phyloP scores from a whole-genome alignment of 2,113 vertebrate genomes.

The Pseudopipra pipra region DNA sequence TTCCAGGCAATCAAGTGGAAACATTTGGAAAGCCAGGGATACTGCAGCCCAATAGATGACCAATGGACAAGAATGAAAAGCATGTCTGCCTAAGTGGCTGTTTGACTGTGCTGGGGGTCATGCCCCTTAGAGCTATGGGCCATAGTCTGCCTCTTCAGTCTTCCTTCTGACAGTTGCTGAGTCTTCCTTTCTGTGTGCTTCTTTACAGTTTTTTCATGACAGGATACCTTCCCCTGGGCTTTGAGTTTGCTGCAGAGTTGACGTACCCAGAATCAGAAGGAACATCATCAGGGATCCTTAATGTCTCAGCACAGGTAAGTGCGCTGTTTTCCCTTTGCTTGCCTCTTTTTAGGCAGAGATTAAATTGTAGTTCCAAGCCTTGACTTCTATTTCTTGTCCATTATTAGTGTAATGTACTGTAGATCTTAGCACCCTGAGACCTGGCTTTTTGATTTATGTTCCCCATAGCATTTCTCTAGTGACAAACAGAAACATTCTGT shows the following conservation, averaged over 20 bases:
- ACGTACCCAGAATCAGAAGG: constrained; percentile 95
- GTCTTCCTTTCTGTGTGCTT: not conserved
- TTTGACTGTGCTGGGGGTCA: not conserved
- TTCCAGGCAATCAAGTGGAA: not conserved
- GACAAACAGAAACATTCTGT: not conserved
- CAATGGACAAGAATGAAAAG: not conserved
- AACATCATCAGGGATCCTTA: constrained; percentile 93
- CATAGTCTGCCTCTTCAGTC: not conserved
- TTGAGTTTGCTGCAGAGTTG: constrained; percentile 94
- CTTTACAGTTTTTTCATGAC: constrained; percentile 93
- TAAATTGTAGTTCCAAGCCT: not conserved
- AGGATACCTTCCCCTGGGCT: constrained; percentile 92
- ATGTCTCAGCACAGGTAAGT: constrained; percentile 90
- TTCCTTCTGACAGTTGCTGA: not conserved
- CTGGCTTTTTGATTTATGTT: not conserved
- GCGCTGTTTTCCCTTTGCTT: not conserved
- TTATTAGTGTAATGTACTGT: not conserved
- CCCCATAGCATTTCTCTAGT: not conserved
- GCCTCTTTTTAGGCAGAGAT: not conserved
- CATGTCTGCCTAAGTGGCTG: not conserved
- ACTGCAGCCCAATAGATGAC: not conserved
- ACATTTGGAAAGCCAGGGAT: not conserved
- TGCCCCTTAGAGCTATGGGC: not conserved
- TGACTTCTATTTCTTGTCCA: not conserved
- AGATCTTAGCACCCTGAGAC: not conserved